Evolutionary conservation across 2,797 vertebrate species (phyloP), one percentile per base, ranked within the genome.

Genomic region (Rhabdomys pumilio): DNA sequence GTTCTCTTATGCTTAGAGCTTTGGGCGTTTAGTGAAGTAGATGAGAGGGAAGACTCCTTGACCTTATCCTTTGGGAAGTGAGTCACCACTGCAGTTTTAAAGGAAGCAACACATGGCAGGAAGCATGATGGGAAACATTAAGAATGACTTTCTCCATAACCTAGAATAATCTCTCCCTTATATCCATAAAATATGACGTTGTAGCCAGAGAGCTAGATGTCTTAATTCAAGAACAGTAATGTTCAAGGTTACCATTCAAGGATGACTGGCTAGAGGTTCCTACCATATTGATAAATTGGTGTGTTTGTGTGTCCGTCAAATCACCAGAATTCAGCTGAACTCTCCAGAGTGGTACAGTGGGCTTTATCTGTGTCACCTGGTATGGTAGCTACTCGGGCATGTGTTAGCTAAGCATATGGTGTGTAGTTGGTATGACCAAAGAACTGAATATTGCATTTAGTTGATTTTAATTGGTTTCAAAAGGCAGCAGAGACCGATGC

Each of bases 211-310:
- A 83, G 41, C 24, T 50, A 47, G 50, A 72, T 7, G 38, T 69
- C 67, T 63, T 63, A 84, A 44, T 76, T 79, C 38, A 93, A 87
- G 29, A 89, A 81, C 77, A 9, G 0, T 9, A 9, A 15, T 67
- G 34, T 75, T 83, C 93, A 77, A 83, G 38, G 61, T 20, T 38
- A 72, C 59, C 88, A 80, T 82, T 90, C 81, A 67, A 59, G 65
- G 61, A 90, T 72, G 59, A 44, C n/a, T 50, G 26, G 17, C 53
- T 84, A 77, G 59, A 94, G 26, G 41, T 87, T 77, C 87, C 83
- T 79, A 38, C 7, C 73, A 20, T 53, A 57, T 44, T 86, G 38
- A 94, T 69, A 81, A 88, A 76, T 86, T 41, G 55, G 34, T 55
- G 53, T 44, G 13, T 19, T 59, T 67, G 59, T 20, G 29, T 20